A percentile compares a stretch with the other conserved stretches of the same genome.
Evolutionary conservation across 1,140 invertebrate species (phyloP).

Genomic region (Papilio xuthus): DNA sequence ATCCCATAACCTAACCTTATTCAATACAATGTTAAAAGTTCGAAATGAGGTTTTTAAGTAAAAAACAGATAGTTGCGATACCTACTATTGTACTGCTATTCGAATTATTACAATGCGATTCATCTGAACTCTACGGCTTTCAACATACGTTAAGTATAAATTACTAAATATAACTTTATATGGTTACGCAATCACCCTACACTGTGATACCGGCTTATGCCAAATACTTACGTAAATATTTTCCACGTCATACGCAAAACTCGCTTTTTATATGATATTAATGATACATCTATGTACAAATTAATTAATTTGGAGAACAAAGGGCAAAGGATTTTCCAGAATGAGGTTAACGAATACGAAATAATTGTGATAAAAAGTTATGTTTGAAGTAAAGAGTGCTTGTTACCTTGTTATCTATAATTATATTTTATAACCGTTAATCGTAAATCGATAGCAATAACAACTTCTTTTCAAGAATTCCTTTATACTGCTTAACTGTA

Average conservation of each 20-base stretch:
- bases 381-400: neutral
- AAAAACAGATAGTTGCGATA: neutral
- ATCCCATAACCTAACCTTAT: no score
- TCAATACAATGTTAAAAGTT: no score
- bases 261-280: slow-evolving; percentile 17
- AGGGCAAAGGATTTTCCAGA: neutral
- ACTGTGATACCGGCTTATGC: slow-evolving; percentile 16
- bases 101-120: neutral
- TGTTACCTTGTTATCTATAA: neutral
- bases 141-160: neutral
- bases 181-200: slow-evolving; percentile 21
- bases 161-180: neutral
- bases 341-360: neutral
- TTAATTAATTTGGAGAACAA: neutral
- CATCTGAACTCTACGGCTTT: neutral
- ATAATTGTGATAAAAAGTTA: neutral
- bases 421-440: neutral
- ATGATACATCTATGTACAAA: no score
- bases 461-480: neutral
- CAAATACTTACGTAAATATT: slow-evolving; percentile 35
- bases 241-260: slow-evolving; percentile 12
- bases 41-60: neutral
- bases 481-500: neutral
- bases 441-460: neutral
- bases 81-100: neutral